Evolutionary conservation across 2,888 invertebrate genomes (phyloP).

Genomic region (Troilus luridus): DNA sequence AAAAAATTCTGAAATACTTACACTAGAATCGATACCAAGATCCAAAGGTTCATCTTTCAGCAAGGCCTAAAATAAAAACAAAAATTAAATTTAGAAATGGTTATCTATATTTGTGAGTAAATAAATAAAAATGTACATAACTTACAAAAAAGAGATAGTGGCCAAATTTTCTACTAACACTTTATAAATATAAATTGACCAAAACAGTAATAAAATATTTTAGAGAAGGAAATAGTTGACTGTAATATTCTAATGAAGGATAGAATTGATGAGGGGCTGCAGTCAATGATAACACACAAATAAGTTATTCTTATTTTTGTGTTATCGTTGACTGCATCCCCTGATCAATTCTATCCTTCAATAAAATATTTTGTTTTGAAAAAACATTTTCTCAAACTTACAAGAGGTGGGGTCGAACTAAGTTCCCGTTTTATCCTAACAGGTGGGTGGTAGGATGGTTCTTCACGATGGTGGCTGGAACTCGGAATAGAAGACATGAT

Average conservation of each 20-base stretch:
- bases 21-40: constrained; percentile 62
- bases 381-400: neutral
- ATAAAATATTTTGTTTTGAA: neutral
- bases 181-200: no score
- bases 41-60: constrained; percentile 62
- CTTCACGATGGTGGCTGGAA: constrained; percentile 52
- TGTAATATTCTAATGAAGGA: no score
- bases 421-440: constrained; percentile 54
- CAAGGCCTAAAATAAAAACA: constrained; percentile 58
- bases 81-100: neutral
- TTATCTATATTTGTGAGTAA: neutral
- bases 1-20: constrained; percentile 41
- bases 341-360: neutral
- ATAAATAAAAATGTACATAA: neutral
- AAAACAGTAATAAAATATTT: no score
- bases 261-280: no score
- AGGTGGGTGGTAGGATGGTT: constrained; percentile 49
- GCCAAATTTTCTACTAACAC: no score
- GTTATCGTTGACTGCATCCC: no score
- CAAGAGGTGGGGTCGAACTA: constrained; percentile 55
- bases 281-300: no score
- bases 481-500: constrained; percentile 26
- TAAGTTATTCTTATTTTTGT: no score
- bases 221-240: no score
- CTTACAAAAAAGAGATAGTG: neutral